These are phyloP conservation scores for Lagopus leucura DNA, from an alignment of 2,113 vertebrate species.

Conservation along the genomic window DNA sequence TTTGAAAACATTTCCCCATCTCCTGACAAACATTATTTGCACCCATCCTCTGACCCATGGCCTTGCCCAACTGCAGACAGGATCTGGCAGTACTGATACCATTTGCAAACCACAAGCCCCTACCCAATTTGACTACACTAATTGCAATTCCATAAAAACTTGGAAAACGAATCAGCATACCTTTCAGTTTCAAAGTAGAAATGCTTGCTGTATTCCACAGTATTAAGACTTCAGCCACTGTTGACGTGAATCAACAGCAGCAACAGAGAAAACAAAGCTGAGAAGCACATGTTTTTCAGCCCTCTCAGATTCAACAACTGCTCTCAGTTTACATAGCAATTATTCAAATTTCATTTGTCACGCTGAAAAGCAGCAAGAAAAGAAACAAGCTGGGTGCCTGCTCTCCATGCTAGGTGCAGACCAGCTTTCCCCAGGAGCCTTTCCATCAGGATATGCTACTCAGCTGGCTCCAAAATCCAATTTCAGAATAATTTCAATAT, in stretches of 20 bases:
- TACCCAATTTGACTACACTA: neutral
- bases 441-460: neutral
- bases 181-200: accelerated
- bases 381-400: neutral
- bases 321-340: slow-evolving; percentile 51
- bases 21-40: neutral
- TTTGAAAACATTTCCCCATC: too few relatives aligned
- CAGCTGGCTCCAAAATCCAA: neutral
- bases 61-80: neutral
- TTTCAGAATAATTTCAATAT: neutral
- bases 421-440: neutral
- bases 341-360: slow-evolving; percentile 43
- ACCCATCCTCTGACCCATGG: neutral
- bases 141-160: neutral
- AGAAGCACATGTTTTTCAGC: neutral
- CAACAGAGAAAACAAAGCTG: neutral
- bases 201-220: accelerated
- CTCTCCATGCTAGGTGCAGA: neutral
- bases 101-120: accelerated
- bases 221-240: neutral
- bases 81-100: accelerated
- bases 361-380: neutral
- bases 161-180: neutral
- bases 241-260: accelerated
- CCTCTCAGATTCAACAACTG: neutral